A percentile compares a stretch with the other conserved stretches of the same genome.
Conservation (phyloP, 2,888 invertebrate genomes). For the Teinopalpus imperialis region DNA sequence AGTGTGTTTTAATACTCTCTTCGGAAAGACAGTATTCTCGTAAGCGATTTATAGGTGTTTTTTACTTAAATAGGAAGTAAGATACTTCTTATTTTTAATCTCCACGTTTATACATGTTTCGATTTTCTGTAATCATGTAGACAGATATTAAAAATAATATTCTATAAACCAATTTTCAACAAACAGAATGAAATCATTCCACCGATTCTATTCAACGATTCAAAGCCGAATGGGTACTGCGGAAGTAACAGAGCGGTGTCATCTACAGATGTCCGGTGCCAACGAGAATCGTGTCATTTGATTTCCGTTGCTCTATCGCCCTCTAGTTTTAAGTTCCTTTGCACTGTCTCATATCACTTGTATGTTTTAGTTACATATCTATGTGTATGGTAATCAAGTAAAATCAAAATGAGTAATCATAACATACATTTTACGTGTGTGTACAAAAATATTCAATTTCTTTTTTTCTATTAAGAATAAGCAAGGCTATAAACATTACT, state of each 20-base stretch:
- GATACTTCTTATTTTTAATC: no score
- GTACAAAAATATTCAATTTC: no score
- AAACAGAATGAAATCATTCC: constrained; percentile 2
- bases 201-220: constrained; percentile 11
- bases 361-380: background rate
- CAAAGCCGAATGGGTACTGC: background rate
- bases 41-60: no score
- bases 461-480: no score
- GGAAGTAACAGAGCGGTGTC: constrained; percentile 28
- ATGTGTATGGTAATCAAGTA: background rate
- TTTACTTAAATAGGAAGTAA: no score
- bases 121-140: no score
- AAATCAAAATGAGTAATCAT: no score
- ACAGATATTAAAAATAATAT: background rate
- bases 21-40: no score
- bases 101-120: no score
- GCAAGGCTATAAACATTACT: no score
- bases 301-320: constrained; percentile 35
- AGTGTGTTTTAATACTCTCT: no score
- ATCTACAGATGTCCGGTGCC: constrained; percentile 35
- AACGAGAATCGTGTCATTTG: constrained; percentile 36
- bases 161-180: constrained; percentile 5
- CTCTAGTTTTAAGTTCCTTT: constrained; percentile 15
- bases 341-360: constrained; percentile 9
- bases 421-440: no score